Evolutionary conservation across 2,797 vertebrate species (phyloP), one percentile per base, ranked within the genome.

Genomic region (Cyprinella venusta): DNA sequence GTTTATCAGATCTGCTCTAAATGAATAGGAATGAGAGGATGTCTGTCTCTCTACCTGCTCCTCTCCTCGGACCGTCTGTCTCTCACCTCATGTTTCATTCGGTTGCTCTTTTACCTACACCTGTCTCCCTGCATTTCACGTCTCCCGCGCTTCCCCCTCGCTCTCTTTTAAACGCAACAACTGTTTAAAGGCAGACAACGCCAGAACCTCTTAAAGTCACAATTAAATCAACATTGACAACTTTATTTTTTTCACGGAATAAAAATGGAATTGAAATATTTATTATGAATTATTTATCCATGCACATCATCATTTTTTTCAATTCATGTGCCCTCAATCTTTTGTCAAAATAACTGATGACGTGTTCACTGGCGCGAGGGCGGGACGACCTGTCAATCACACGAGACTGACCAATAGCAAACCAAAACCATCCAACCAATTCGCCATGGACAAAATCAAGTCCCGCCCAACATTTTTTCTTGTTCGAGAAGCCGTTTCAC

Each of bases 1-100:
- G 67, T 78, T 48, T 81, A 78, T 78, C 64, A 78, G 75, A 63
- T 84, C 69, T 30, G 76, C 61, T 80, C 54, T 48, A 54, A 72
- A 74, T 74, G 59, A 38, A 50, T 52, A 26, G 33, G 45, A 75
- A 69, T 45, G 48, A 61, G 75, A 67, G 38, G 30, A 83, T 84
- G 50, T 69, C 33, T 56, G 61, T 54, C 68, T 84, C 59, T 78
- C 79, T 83, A 50, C 71, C 64, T 69, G 59, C 71, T 71, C 68
- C 40, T 15, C 68, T 61, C 42, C 36, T 69, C 45, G 33, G n/a
- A 33, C 52, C 40, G 12, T 52, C 64, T 70, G 79, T 77, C 84
- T 81, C 79, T 81, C 79, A 71, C 84, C 79, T 85, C 74, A 77
- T 77, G 63, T 38, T 67, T 79, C 63, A 68, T 68, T 38, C 59